Evolutionary conservation across 2,113 vertebrate genomes (phyloP).

Genomic region (Bubo bubo): DNA sequence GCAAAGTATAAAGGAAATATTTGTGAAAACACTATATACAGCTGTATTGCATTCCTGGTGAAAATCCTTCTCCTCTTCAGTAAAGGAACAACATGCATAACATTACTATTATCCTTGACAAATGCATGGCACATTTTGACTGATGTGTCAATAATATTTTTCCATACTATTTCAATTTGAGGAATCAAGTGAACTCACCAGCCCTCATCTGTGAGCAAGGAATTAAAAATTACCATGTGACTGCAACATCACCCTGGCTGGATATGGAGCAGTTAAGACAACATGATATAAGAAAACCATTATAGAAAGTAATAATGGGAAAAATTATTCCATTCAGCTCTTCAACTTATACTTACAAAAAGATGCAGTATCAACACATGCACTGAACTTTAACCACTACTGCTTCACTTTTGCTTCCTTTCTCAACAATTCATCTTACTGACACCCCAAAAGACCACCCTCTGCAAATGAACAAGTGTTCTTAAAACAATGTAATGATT

Average conservation of each 20-base stretch:
- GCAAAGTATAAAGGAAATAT: background rate
- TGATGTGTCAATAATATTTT: background rate
- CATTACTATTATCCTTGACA: background rate
- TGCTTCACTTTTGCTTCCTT: background rate
- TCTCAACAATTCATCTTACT: background rate
- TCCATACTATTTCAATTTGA: background rate
- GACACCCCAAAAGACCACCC: background rate
- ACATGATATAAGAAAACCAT: background rate
- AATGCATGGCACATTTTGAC: background rate
- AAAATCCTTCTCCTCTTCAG: background rate
- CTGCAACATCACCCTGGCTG: background rate
- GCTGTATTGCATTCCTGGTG: background rate
- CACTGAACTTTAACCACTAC: background rate
- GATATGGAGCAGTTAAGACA: background rate
- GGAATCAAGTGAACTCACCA: background rate
- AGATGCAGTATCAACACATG: background rate
- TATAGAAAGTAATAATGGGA: background rate
- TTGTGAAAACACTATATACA: background rate
- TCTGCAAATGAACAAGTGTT: background rate
- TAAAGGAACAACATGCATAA: background rate
- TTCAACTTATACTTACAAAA: background rate
- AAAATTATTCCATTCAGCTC: background rate
- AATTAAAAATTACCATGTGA: background rate
- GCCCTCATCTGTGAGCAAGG: background rate
- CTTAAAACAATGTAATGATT: background rate